Evolutionary conservation across 2,113 vertebrate species (phyloP).

Genomic region (Zapornia atra): DNA sequence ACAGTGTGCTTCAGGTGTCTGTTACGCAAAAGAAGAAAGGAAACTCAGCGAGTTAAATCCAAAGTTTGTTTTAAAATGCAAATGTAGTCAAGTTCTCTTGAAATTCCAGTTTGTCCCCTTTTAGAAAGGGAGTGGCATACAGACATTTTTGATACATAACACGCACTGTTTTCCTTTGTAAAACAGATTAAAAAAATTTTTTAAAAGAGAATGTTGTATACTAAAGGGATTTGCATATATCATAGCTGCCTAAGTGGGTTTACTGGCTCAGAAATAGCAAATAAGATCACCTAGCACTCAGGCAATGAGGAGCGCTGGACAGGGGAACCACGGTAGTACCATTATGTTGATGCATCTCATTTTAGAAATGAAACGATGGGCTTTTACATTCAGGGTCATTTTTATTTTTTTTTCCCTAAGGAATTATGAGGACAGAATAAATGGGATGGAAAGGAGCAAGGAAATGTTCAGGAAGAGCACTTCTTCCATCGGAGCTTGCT

Average conservation of each 20-base stretch:
- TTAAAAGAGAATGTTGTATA: background rate
- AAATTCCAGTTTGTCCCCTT: constrained; percentile 6
- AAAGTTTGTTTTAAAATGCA: constrained; percentile 23
- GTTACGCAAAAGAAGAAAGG: background rate
- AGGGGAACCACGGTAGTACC: background rate
- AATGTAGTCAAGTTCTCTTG: background rate
- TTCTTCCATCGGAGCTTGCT: background rate
- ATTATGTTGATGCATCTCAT: background rate
- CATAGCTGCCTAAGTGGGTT: background rate
- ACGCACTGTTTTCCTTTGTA: background rate
- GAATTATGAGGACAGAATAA: background rate
- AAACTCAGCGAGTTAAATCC: background rate
- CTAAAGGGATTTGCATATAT: constrained; percentile 24
- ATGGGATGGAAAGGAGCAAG: background rate
- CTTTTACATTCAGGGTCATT: background rate
- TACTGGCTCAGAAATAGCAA: background rate
- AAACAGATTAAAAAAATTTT: background rate
- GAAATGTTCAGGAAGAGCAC: background rate
- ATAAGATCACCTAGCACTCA: constrained; percentile 19
- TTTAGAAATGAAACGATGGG: background rate
- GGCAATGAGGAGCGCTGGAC: background rate
- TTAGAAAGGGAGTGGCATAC: background rate
- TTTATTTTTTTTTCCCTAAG: background rate
- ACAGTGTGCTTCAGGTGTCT: background rate
- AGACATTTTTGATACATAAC: background rate